Percentiles rank a stretch among this genome's conserved stretches.
Conservation (phyloP, 2,797 vertebrate species). For the Glyptemys insculpta region DNA sequence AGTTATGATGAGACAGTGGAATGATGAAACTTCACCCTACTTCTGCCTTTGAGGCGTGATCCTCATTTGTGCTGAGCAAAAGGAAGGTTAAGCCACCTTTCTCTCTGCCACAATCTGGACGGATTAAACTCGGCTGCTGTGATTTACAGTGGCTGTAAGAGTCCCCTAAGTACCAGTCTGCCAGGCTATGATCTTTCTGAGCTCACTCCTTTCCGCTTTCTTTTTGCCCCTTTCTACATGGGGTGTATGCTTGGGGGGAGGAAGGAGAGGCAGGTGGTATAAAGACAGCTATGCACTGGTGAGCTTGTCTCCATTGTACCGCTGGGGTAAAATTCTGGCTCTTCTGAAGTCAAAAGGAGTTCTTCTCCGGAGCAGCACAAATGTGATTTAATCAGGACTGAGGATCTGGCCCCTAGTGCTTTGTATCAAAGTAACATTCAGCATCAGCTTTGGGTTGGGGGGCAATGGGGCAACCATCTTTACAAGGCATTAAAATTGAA, state of each 20-base stretch:
- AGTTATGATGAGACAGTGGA: neutral
- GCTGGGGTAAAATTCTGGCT: neutral
- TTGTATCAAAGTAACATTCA: neutral
- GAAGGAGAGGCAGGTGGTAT: neutral
- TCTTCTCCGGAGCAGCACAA: neutral
- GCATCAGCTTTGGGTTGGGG: neutral
- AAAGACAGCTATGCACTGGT: neutral
- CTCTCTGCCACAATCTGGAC: neutral
- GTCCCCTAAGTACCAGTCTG: neutral
- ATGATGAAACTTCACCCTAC: neutral
- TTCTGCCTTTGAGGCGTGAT: neutral
- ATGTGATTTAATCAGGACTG: neutral
- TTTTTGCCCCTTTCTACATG: neutral
- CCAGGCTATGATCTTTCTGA: neutral
- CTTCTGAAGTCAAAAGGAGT: neutral
- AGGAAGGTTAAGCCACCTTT: neutral
- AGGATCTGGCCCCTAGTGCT: neutral
- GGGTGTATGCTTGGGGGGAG: rapidly evolving
- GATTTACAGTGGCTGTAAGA: neutral
- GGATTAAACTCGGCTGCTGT: neutral
- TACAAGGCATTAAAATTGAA: neutral
- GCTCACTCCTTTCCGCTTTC: neutral
- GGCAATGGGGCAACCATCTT: rapidly evolving
- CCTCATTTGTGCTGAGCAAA: neutral
- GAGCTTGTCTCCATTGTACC: neutral